Evolutionary conservation across 2,888 invertebrate species (phyloP), one percentile per base, ranked within the genome.

Genomic region (Andrena haemorrhoa): DNA sequence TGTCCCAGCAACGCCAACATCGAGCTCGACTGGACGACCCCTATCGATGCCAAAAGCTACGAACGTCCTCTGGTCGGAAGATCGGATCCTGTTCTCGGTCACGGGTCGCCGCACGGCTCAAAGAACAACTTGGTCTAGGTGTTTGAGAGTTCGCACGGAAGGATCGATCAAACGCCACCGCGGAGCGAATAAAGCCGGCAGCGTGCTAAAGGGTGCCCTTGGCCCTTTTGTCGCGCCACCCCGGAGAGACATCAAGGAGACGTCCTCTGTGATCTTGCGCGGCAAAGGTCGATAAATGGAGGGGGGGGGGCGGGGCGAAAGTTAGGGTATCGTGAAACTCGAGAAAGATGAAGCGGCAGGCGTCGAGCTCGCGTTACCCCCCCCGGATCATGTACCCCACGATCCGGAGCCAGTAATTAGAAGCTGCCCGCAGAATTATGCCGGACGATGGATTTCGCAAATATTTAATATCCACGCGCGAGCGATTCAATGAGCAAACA

Each of bases 251-350:
- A 86, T 86, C 83, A 82, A 86, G 86, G 78, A 82, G 72, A 79
- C 69, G 72, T 56, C 72, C 83, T 69, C 87, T 88, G 87, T 88
- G 87, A 88, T 89, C 87, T 80, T 47, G 71, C 6, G 10, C 69
- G 69, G 81, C 83, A 75, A 79, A 78, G 76, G 73, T 75, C 83
- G 85, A 82, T 88, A 76, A 74, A 64, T 60, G 80, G 64, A 47
- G 51, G 63, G 10, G 16, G 51, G 63, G 10, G 16, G 58, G 0
- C n/a, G 4, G 60, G 63, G 47, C 16, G 75, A 73, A 75, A 78
- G 75, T 75, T 60, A 60, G 71, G 51, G 56, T 47, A 72, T 77
- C 65, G 74, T 68, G 82, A 78, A 77, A 78, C 66, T 65, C 35
- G 77, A 82, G 75, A 8, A 73, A 56, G 70, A 68, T 53, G 51